Conservation (phyloP, 2,888 invertebrate genomes). For the Unio delphinus region DNA sequence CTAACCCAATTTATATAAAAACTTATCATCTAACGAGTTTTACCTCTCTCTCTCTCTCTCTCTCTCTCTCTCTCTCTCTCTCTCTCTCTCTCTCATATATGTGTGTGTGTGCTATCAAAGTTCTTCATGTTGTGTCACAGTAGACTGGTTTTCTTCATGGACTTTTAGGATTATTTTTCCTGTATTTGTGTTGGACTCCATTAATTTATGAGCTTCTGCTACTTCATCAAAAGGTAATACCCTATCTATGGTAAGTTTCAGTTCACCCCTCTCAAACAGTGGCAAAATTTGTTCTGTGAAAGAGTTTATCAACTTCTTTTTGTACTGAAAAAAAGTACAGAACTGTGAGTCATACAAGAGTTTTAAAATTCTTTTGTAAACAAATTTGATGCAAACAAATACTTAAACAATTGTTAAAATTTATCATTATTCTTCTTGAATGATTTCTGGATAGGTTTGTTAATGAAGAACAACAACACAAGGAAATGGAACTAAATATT, state of each 20-base stretch:
- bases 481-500: too few relatives aligned
- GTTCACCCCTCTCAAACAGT: constrained; percentile 53
- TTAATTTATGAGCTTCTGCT: constrained; percentile 61
- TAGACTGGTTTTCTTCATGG: constrained; percentile 29
- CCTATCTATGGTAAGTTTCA: constrained; percentile 62
- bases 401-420: neutral
- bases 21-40: too few relatives aligned
- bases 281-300: constrained; percentile 57
- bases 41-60: too few relatives aligned
- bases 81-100: too few relatives aligned
- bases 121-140: constrained; percentile 39
- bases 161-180: constrained; percentile 68
- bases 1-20: too few relatives aligned
- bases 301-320: constrained; percentile 56
- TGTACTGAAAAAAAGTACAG: constrained; percentile 61
- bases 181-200: constrained; percentile 67
- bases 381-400: neutral
- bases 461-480: too few relatives aligned
- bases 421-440: too few relatives aligned
- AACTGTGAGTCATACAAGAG: neutral
- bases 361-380: too few relatives aligned
- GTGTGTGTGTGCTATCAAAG: constrained; percentile 4
- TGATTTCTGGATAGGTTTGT: too few relatives aligned
- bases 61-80: too few relatives aligned
- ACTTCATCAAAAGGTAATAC: constrained; percentile 60